A percentile compares a stretch with the other conserved stretches of the same genome.
Conservation (phyloP, 2,113 vertebrate species). For the Danio rerio region GRCz12tu NC_133184.1:46051001-46051500, state of each 20-base stretch:
- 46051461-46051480: too few species aligned
- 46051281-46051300: constrained; percentile 1
- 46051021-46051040: constrained; percentile 10
- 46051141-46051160: constrained; percentile 1
- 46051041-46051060: constrained; percentile 19
- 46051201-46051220: not conserved
- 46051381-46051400: too few species aligned
- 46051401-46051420: too few species aligned
- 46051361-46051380: not conserved
- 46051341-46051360: constrained; percentile 42
- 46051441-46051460: too few species aligned
- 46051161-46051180: not conserved
- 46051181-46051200: not conserved
- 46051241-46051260: not conserved
- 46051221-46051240: constrained; percentile 19
- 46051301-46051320: not conserved
- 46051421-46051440: too few species aligned
- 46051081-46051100: not conserved
- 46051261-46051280: not conserved
- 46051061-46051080: constrained; percentile 37
- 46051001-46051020: not conserved
- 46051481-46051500: too few species aligned
- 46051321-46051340: not conserved
- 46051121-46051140: constrained; percentile 10
- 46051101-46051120: constrained; percentile 29